Evolutionary conservation across 2,113 vertebrate genomes (phyloP), one percentile per base, ranked within the genome.

Genomic region (Gila orcuttii): DNA sequence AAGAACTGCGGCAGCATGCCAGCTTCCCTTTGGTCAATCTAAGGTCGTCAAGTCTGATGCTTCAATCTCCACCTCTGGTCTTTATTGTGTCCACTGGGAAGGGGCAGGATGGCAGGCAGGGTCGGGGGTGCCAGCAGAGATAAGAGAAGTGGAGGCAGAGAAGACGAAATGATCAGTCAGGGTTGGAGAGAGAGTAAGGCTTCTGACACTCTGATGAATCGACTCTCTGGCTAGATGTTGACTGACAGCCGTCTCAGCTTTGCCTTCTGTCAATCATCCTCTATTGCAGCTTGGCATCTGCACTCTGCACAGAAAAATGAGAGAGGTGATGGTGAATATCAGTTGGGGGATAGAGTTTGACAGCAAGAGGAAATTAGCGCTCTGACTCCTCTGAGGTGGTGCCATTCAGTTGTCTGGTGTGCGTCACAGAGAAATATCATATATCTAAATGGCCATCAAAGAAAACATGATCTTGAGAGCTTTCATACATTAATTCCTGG

Each of bases 231-330:
- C 91, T 92, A 80, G 93, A 93, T 90, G 95, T 85, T 92, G 95
- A 94, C 84, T 91, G 92, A 93, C 94, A 93, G 89, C 82, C 91
- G 92, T 92, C 89, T 90, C 86, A 94, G 92, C 93, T 96, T 89
- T 92, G 93, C 90, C 90, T 93, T 92, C 93, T 94, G 94, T 96
- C 96, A 96, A 91, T 97, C 96, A 97, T 95, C 92, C 92, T 94
- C 82, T 86, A n/a, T 87, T 91, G 88, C 89, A 86, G 83, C 76
- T 73, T 64, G 68, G 78, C 79, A 76, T 80, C 78, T 69, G 50
- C 42, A 60, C 85, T 91, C 93, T 92, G 93, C 92, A 95, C 96
- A 94, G 91, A 95, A 89, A 89, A 93, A 93, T 90, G 93, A 93
- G 77, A 82, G 82, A 79, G 79, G 66, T 66, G 82, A 73, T 84